Evolutionary conservation across 1,140 invertebrate genomes (phyloP).

Genomic region (Venturia canescens): DNA sequence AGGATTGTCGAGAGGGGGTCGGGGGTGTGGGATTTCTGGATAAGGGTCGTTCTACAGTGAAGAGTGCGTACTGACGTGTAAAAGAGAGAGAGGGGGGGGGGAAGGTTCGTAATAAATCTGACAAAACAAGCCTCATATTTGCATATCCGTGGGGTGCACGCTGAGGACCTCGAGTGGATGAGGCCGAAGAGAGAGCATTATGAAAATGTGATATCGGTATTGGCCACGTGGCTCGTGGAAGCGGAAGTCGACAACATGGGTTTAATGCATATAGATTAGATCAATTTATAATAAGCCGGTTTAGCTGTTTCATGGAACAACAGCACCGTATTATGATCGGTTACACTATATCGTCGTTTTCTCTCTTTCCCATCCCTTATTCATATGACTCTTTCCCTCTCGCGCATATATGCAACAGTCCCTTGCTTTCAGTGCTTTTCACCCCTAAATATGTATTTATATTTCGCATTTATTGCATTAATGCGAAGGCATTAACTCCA

Average conservation of each 20-base stretch:
- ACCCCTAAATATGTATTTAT: constrained; percentile 73
- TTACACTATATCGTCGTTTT: not conserved
- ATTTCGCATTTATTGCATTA: constrained; percentile 72
- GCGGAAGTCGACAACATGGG: constrained; percentile 59
- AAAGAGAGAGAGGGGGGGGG: too few species aligned
- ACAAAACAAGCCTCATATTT: constrained; percentile 74
- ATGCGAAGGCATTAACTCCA: constrained; percentile 67
- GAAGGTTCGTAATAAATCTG: constrained; percentile 69
- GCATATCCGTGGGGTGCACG: constrained; percentile 65
- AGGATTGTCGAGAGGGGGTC: not conserved
- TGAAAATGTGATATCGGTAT: constrained; percentile 73
- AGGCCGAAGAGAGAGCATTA: constrained; percentile 62
- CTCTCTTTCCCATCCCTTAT: constrained; percentile 41
- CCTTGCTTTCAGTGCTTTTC: constrained; percentile 20
- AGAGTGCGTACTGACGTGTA: too few species aligned
- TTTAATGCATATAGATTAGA: constrained; percentile 77
- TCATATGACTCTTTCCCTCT: constrained; percentile 34
- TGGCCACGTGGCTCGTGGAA: constrained; percentile 66
- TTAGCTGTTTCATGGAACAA: constrained; percentile 45
- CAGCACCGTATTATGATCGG: constrained; percentile 33
- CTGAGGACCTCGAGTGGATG: not conserved
- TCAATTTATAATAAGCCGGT: constrained; percentile 76
- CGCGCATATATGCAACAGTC: constrained; percentile 13
- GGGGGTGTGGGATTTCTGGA: not conserved
- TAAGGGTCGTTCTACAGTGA: not conserved